Evolutionary conservation across 2,888 invertebrate species (phyloP).

Genomic region (Drosophila imparisetae): DNA sequence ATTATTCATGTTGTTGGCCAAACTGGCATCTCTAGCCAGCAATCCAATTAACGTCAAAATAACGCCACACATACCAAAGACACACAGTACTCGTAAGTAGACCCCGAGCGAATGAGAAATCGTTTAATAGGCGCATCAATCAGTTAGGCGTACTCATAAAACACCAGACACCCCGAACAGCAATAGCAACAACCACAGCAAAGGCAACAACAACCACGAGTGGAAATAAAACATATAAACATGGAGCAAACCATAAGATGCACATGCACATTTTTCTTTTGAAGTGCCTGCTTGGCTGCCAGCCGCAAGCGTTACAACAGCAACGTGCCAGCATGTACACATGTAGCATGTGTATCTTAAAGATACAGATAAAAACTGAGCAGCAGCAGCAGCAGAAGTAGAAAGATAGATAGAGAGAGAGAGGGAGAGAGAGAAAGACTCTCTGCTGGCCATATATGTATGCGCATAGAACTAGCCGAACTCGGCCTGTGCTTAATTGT

Average conservation of each 20-base stretch:
- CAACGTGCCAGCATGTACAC: slow-evolving; percentile 18
- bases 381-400: not conserved
- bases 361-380: slow-evolving; percentile 56
- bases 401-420: not conserved
- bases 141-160: slow-evolving; percentile 73
- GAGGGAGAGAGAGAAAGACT: not conserved
- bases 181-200: slow-evolving; percentile 16
- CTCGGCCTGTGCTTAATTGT: slow-evolving; percentile 70
- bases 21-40: slow-evolving; percentile 31
- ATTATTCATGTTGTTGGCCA: slow-evolving; percentile 57
- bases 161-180: slow-evolving; percentile 55
- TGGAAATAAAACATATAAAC: slow-evolving; percentile 69
- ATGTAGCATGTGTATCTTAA: slow-evolving; percentile 53
- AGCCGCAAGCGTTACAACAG: slow-evolving; percentile 54
- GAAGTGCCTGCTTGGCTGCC: slow-evolving; percentile 61
- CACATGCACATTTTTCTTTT: slow-evolving; percentile 70
- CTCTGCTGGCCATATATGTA: slow-evolving; percentile 2
- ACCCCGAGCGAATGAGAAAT: slow-evolving; percentile 61
- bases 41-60: slow-evolving; percentile 76
- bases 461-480: slow-evolving; percentile 17
- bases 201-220: slow-evolving; percentile 27
- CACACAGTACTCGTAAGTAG: slow-evolving; percentile 29
- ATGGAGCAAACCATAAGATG: slow-evolving; percentile 43
- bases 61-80: slow-evolving; percentile 47
- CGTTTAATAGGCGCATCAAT: slow-evolving; percentile 78